Conservation (phyloP, 2,888 invertebrate species). For the Halocaridina rubra region DNA sequence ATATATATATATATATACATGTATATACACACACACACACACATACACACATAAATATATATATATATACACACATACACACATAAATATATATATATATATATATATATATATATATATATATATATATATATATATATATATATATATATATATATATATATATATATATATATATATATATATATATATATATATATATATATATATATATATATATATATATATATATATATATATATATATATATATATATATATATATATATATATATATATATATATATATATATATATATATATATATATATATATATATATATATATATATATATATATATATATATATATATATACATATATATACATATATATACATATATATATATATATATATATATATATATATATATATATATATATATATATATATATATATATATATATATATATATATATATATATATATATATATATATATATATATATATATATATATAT, state of each 20-base stretch:
- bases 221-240: not conserved
- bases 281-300: not conserved
- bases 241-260: not conserved
- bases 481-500: constrained; percentile 8
- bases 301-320: constrained; percentile 4
- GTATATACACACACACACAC: constrained; percentile 8
- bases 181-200: constrained; percentile 5
- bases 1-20: constrained; percentile 8
- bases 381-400: not conserved
- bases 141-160: not conserved
- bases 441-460: constrained; percentile 8
- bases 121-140: not conserved
- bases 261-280: not conserved
- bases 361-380: constrained; percentile 3
- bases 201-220: not conserved
- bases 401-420: not conserved
- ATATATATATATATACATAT: constrained; percentile 8
- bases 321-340: constrained; percentile 8
- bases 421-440: constrained; percentile 8
- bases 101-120: constrained; percentile 8
- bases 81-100: not conserved
- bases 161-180: not conserved
- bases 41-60: constrained; percentile 3
- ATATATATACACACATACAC: not conserved
- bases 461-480: constrained; percentile 8